Conservation (phyloP, 2,888 invertebrate species). For the Tinea semifulvella region DNA sequence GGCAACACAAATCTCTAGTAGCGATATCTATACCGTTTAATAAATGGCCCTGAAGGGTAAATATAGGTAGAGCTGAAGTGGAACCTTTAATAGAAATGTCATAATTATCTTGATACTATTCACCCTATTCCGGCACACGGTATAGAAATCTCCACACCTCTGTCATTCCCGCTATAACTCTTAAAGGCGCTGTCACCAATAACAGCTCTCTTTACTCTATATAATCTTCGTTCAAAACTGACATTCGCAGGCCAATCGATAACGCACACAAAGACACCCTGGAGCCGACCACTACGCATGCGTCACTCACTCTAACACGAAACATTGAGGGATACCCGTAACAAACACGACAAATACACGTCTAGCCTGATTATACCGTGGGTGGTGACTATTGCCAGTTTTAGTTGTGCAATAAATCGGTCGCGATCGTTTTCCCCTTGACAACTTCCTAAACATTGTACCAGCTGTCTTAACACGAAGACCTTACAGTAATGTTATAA, state of each 20-base stretch:
- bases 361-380: neutral
- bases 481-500: neutral
- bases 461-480: constrained; percentile 45
- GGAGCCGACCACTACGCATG: constrained; percentile 41
- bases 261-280: constrained; percentile 44
- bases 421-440: neutral
- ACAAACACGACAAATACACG: constrained; percentile 4
- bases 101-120: too few relatives aligned
- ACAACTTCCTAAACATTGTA: constrained; percentile 51
- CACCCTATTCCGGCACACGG: too few relatives aligned
- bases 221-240: constrained; percentile 41
- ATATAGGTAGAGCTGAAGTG: too few relatives aligned
- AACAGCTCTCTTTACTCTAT: neutral
- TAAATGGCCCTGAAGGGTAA: too few relatives aligned
- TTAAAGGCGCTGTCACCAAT: too few relatives aligned
- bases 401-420: neutral
- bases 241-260: constrained; percentile 56
- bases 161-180: too few relatives aligned
- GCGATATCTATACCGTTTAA: too few relatives aligned
- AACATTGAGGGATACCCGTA: constrained; percentile 21
- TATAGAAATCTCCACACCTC: too few relatives aligned
- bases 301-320: constrained; percentile 38
- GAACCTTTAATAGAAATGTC: too few relatives aligned
- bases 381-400: constrained; percentile 1
- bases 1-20: too few relatives aligned